These are phyloP conservation scores for Dynastes tityus DNA, from an alignment of 2,888 invertebrate species.

Conservation along the genomic window DNA sequence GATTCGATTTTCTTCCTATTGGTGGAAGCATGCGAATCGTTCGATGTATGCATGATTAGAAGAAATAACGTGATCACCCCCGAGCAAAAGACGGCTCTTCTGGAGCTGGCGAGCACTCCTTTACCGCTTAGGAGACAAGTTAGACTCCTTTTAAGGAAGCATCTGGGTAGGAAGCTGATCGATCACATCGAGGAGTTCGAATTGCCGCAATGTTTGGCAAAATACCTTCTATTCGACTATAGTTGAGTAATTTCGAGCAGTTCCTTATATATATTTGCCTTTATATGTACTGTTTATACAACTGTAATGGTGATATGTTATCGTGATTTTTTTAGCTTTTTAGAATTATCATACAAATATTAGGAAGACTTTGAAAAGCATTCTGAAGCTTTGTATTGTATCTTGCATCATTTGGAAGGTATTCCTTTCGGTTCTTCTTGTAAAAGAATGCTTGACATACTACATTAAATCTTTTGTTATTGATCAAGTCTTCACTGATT, in stretches of 20 bases:
- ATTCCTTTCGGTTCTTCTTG: no score
- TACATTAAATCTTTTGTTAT: no score
- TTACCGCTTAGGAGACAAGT: constrained; percentile 79
- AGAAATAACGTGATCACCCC: constrained; percentile 79
- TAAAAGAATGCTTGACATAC: no score
- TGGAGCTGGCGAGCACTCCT: constrained; percentile 79
- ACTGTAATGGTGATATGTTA: constrained; percentile 27
- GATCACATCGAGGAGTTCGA: constrained; percentile 76
- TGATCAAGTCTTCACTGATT: no score
- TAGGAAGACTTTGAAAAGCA: no score
- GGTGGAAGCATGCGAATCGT: constrained; percentile 83
- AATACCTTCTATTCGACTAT: constrained; percentile 81
- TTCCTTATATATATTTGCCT: not conserved
- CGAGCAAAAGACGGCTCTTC: constrained; percentile 77
- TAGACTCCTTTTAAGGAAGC: constrained; percentile 71
- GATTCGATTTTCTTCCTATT: constrained; percentile 78
- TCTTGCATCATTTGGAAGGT: no score
- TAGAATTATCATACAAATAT: no score
- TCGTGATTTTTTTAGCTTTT: constrained; percentile 8
- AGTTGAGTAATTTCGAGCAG: constrained; percentile 53
- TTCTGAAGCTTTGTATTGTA: no score
- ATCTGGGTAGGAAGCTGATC: constrained; percentile 74
- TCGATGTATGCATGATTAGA: constrained; percentile 86
- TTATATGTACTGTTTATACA: not conserved
- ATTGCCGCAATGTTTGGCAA: constrained; percentile 77